A percentile compares a stretch with the other conserved stretches of the same genome.
Conservation (phyloP, 2,113 vertebrate genomes). For the Psophia crepitans region DNA sequence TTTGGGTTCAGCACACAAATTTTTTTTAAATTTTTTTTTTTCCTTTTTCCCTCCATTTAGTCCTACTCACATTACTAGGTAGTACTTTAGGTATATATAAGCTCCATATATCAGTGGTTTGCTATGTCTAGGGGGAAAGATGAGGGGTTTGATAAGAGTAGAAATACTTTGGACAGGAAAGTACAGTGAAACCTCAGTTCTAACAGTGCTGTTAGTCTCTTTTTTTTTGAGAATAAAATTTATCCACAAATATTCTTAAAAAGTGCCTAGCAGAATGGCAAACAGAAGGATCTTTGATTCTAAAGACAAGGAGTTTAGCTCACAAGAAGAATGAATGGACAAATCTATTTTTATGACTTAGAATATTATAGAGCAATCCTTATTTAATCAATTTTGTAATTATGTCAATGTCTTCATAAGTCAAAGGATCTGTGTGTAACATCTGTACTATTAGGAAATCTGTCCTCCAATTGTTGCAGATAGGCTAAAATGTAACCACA, state of each 20-base stretch:
- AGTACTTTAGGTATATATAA: neutral
- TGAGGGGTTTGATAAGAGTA: neutral
- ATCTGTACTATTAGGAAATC: neutral
- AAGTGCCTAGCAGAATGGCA: neutral
- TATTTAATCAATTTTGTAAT: neutral
- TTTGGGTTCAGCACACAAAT: neutral
- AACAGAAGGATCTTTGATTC: neutral
- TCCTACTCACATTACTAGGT: neutral
- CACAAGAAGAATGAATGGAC: neutral
- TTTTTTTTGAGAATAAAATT: neutral
- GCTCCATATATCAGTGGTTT: neutral
- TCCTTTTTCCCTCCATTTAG: no score
- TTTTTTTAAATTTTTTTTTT: neutral
- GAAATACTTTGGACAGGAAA: neutral
- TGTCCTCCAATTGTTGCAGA: neutral
- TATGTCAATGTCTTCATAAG: neutral
- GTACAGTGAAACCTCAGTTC: neutral
- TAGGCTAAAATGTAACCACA: neutral
- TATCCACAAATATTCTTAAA: neutral
- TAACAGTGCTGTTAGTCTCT: neutral
- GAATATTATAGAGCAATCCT: neutral
- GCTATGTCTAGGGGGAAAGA: neutral
- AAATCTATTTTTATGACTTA: neutral
- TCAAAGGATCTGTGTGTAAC: neutral
- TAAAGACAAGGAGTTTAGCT: neutral